phyloP scores from a whole-genome alignment of 2,113 vertebrate species.

The Myrmecophaga tridactyla region DNA sequence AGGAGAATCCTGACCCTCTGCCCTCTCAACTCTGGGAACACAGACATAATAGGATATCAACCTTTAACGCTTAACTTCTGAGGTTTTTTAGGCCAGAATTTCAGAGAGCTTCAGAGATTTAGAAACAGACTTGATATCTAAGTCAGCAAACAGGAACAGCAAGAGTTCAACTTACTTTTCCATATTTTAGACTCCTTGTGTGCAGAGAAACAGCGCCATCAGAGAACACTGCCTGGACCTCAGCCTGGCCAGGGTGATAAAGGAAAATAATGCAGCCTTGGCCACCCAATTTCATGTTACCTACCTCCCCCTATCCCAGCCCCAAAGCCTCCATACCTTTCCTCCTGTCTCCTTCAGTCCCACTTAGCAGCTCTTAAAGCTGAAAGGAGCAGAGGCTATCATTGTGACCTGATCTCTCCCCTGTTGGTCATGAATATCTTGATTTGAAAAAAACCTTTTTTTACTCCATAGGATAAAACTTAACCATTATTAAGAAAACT shows the following conservation, averaged over 20 bases:
- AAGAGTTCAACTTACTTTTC: slow-evolving; percentile 87
- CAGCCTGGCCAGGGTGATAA: slow-evolving; percentile 87
- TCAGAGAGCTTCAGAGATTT: background rate
- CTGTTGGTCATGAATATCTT: background rate
- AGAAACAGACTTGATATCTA: background rate
- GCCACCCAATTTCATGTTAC: background rate
- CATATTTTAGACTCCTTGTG: slow-evolving; percentile 96
- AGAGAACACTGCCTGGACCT: slow-evolving; percentile 96
- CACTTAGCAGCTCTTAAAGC: background rate
- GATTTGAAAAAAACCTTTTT: background rate
- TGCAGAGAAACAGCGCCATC: slow-evolving; percentile 95
- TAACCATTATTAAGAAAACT: background rate
- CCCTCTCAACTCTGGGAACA: background rate
- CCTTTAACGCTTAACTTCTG: fast-evolving
- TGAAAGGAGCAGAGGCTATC: background rate
- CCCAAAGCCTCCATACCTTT: background rate
- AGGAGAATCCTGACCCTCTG: background rate
- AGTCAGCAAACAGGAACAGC: fast-evolving
- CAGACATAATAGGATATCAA: background rate
- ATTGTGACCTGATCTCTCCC: background rate
- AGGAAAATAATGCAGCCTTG: slow-evolving; percentile 66
- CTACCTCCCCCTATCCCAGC: background rate
- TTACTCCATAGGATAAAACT: background rate
- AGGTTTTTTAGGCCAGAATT: background rate
- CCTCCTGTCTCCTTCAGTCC: background rate